Base-by-base conservation (phyloP, 1,140 invertebrate genomes). In the Akabosia matsudoensis region DNA sequence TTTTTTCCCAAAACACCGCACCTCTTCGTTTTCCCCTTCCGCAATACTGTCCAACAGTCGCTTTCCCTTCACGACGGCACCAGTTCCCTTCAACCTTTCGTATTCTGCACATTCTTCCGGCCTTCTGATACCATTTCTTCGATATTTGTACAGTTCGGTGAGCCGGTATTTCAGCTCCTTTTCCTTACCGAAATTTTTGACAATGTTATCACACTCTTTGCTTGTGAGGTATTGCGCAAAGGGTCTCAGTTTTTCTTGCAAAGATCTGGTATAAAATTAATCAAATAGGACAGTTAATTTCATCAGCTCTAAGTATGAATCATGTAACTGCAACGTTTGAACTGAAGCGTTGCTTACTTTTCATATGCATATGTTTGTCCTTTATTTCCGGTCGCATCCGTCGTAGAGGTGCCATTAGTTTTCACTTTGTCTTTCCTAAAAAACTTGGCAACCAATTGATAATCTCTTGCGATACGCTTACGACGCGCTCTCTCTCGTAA, bases 191-290 rank as follows among this genome's bases (percentile, higher is more conserved):
- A 96, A 84, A 78, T 90, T 93, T 73, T 85, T 77, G 26, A 86
- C 87, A 70, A 95, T 89, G 76, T 91, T 89, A 79, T 93, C 90
- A 82, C 96, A 92, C 85, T 97, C 94, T 76, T 90, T 88, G 33
- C 91, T 88, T 0, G 92, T 92, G 82, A 93, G 92, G 86, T 97
- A 96, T 83, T 96, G 94, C 30, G 92, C 91, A 83, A 95, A 94
- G 54, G 91, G 89, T 52, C 92, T 88, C 84, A 96, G 89, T 70
- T 91, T 90, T 77, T 97, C 94, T 71, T 85, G 82, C 28, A 87
- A 82, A 70, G 87, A 85, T 76, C 86, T 87, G 77, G n/a, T n/a
- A n/a, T 30, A 83, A 80, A 82, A 73, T 78, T 22, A 28, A n/a
- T n/a, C n/a, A n/a, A n/a, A n/a, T n/a, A n/a, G n/a, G n/a, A n/a